Evolutionary conservation across 64 coral and sea anemone species (phyloP), one percentile per base, ranked within the genome.

Genomic region (Pocillopora damicornis): DNA sequence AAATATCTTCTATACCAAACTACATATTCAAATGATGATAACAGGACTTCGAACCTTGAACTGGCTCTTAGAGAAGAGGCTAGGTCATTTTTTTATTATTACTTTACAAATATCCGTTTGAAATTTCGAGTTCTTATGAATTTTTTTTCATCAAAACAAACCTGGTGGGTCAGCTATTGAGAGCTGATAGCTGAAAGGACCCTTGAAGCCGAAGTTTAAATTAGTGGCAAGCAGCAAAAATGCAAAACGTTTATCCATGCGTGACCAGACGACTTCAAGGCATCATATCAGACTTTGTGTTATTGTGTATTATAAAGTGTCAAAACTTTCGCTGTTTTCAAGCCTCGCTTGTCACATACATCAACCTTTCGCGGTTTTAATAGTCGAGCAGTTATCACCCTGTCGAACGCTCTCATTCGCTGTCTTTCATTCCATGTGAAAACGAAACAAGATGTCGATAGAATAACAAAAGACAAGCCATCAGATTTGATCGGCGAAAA

Each of bases 341-440:
- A 85, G 81, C 81, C 65, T 85, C 64, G 81, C 81, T 85, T 85
- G 81, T 85, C 81, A 85, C 64, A 85, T 85, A 58, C 81, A 85
- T 85, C 81, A 85, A 71, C 64, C 34, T 83, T 83, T 66, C 80
- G 80, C 26, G 63, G 2, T 72, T 71, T 77, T 85, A 85, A 72
- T 85, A 72, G 81, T 85, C 15, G 38, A 85, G 81, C 81, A 85
- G 81, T 85, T 85, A 85, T 85, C 81, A 73, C 81, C 63, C 81
- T 72, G 65, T 85, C 81, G 37, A 85, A 85, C 20, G 65, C 81
- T 83, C 61, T 72, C 64, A 73, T 85, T 85, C 65, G 81, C 65
- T 73, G 17, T 85, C 80, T 67, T 57, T 85, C 81, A 65, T 72
- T 42, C 10, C 45, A 62, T 13, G 80, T 85, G 71, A 57, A 65